Evolutionary conservation across 1,140 invertebrate species (phyloP), one percentile per base, ranked within the genome.

Genomic region (Monomorium pharaonis): DNA sequence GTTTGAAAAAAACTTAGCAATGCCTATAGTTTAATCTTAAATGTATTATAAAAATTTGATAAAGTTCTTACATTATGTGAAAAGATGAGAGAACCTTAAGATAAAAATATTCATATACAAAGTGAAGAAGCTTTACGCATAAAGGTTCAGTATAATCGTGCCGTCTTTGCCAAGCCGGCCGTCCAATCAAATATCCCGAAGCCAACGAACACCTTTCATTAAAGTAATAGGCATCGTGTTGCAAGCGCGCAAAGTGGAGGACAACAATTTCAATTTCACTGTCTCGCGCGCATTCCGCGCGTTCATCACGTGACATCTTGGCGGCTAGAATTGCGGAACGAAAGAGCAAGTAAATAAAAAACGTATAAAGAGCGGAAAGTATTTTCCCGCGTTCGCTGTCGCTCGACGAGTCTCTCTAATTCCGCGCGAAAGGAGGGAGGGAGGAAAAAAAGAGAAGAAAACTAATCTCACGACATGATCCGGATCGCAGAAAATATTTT

Each of bases 341-440:
- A 69, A 86, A 84, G 63, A 86, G 77, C 81, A 84, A 24, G 33
- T 63, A 80, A 77, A 88, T 90, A 85, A 88, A 85, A 84, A 91
- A 90, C 88, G 81, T 85, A 77, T 74, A 77, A n/a, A 88, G 84
- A 90, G 80, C 84, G 88, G 78, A 81, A 91, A 93, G 90, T 93
- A 90, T 93, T 94, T 92, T 92, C 87, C 85, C 69, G 75, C 87
- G 89, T 89, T 72, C 51, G 58, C 67, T 42, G 18, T 67, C 72
- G 85, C 62, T 75, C 78, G 72, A 92, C 91, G 87, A 85, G 92
- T 92, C 80, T 86, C 89, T 89, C 91, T 44, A 16, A 81, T 27
- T n/a, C 14, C 65, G 67, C 87, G 87, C 74, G 67, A 62, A 67
- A n/a, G n/a, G 70, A 56, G 1, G 14, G 18, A 12, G 16, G 16